A percentile compares a stretch with the other conserved stretches of the same genome.
Evolutionary conservation across 2,113 vertebrate species (phyloP).

Genomic region (Drymodes brunneopygia): DNA sequence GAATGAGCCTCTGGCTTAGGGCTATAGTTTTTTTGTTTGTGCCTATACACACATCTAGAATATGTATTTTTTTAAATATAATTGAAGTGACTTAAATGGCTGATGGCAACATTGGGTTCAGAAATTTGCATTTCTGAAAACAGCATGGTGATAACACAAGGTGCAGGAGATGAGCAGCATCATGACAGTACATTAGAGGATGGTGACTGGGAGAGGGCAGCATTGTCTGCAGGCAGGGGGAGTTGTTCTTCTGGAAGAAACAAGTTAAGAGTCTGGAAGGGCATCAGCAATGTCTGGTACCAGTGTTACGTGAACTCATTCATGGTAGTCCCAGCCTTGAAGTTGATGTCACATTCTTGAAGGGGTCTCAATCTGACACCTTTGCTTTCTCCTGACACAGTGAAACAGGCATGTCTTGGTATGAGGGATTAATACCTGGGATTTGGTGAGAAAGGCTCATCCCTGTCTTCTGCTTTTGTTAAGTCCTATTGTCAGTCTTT

Average conservation of each 20-base stretch:
- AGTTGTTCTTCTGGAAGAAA: not conserved
- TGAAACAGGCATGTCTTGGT: not conserved
- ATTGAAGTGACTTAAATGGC: not conserved
- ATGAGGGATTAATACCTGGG: not conserved
- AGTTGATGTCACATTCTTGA: not conserved
- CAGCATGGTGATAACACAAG: not conserved
- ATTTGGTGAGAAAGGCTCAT: not conserved
- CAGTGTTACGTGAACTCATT: not conserved
- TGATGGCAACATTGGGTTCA: not conserved
- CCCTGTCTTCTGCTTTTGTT: not conserved
- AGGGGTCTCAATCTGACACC: not conserved
- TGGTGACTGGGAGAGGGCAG: not conserved
- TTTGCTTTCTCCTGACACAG: not conserved
- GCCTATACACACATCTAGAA: not conserved
- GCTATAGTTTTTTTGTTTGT: no score
- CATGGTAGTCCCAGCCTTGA: not conserved
- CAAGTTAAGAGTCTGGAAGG: not conserved
- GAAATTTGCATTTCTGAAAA: not conserved
- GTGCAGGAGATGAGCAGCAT: not conserved
- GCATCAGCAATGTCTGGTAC: not conserved
- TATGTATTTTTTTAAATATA: not conserved
- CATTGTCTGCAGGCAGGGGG: not conserved
- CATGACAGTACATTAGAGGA: not conserved
- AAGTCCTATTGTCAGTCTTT: not conserved
- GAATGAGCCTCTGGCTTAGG: no score